Percentiles rank a stretch among this genome's conserved stretches.
phyloP scores from a whole-genome alignment of 2,113 vertebrate genomes.

The Oncorhynchus keta region DNA sequence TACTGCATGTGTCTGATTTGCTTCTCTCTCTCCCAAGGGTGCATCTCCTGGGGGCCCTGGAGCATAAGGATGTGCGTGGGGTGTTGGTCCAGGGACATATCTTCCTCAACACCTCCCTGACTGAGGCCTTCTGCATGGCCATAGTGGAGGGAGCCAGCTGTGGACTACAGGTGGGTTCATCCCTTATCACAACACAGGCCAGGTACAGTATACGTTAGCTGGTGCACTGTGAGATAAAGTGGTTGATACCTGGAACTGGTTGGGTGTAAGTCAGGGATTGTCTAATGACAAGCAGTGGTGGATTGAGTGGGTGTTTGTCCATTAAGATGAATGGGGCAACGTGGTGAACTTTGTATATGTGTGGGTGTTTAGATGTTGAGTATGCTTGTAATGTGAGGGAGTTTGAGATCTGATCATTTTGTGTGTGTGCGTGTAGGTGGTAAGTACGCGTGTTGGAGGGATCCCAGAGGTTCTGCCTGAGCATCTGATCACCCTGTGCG shows the following conservation, averaged over 20 bases:
- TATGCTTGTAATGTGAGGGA: too few relatives aligned
- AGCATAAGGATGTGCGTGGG: slow-evolving; percentile 92
- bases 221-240: too few relatives aligned
- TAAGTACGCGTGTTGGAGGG: slow-evolving; percentile 95
- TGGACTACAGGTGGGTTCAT: slow-evolving; percentile 74
- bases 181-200: too few relatives aligned
- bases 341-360: too few relatives aligned
- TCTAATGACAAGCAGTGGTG: too few relatives aligned
- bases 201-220: too few relatives aligned
- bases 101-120: slow-evolving; percentile 97
- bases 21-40: slow-evolving; percentile 74
- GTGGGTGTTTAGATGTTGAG: too few relatives aligned
- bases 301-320: too few relatives aligned
- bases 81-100: slow-evolving; percentile 95
- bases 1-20: neutral
- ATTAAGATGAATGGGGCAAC: too few relatives aligned
- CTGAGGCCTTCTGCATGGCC: slow-evolving; percentile 98
- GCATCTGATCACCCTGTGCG: slow-evolving; percentile 90
- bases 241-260: too few relatives aligned
- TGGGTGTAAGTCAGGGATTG: too few relatives aligned
- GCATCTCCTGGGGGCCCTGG: slow-evolving; percentile 89
- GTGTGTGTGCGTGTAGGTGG: slow-evolving; percentile 75
- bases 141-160: slow-evolving; percentile 98
- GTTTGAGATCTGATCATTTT: too few relatives aligned
- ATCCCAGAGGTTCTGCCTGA: slow-evolving; percentile 96